phyloP scores from a whole-genome alignment of 2,113 vertebrate genomes.

The Taurulus bubalis region DNA sequence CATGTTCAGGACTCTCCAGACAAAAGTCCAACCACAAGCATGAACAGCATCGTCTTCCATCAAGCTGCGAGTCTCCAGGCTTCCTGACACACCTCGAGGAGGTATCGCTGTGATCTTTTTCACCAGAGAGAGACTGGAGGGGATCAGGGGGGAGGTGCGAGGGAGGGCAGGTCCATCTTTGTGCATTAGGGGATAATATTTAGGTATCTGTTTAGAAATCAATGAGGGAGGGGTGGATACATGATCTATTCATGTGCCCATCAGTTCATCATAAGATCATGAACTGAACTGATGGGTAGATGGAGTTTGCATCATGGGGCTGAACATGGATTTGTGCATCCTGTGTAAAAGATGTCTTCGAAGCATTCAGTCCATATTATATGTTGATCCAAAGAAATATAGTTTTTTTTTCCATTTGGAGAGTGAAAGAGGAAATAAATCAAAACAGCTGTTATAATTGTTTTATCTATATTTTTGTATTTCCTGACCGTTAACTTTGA shows the following conservation, averaged over 20 bases:
- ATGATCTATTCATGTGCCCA: no score
- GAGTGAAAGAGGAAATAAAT: slow-evolving; percentile 66
- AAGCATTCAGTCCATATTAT: slow-evolving; percentile 67
- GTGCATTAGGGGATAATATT: slow-evolving; percentile 51
- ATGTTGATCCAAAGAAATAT: slow-evolving; percentile 79
- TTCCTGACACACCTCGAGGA: slow-evolving; percentile 32
- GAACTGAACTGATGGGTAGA: slow-evolving; percentile 43
- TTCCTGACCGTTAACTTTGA: slow-evolving; percentile 73
- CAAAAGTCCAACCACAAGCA: slow-evolving; percentile 48
- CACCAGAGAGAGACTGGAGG: slow-evolving; percentile 77
- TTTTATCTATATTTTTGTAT: slow-evolving; percentile 85
- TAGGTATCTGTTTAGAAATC: slow-evolving; percentile 56
- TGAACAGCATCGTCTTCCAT: slow-evolving; percentile 47
- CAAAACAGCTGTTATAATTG: slow-evolving; percentile 71
- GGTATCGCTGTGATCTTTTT: slow-evolving; percentile 49
- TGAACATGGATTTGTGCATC: slow-evolving; percentile 57
- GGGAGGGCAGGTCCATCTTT: slow-evolving; percentile 14
- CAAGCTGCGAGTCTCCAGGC: slow-evolving; percentile 43
- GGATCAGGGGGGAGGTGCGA: slow-evolving; percentile 9
- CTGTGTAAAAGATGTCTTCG: slow-evolving; percentile 71
- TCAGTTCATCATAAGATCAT: not conserved
- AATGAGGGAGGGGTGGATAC: slow-evolving; percentile 19
- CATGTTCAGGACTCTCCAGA: slow-evolving; percentile 46
- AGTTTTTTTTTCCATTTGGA: slow-evolving; percentile 72
- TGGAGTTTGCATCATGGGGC: slow-evolving; percentile 49